phyloP scores from a whole-genome alignment of 2,888 invertebrate species.

The Drosophila quinaria region DNA sequence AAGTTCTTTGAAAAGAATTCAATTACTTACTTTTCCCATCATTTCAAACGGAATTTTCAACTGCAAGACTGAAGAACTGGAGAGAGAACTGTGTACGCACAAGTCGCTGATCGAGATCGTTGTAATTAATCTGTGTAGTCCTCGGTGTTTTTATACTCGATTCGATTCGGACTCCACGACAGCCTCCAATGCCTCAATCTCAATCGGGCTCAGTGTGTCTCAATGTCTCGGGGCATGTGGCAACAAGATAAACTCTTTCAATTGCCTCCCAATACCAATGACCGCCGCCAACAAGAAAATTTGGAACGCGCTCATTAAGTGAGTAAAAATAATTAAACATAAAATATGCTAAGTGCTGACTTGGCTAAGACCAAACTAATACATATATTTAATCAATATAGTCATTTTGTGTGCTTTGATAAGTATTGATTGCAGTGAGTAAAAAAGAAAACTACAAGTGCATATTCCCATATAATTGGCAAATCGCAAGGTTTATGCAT shows the following conservation, averaged over 20 bases:
- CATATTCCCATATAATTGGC: slow-evolving; percentile 4
- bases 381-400: background rate
- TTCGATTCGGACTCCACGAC: slow-evolving; percentile 16
- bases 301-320: slow-evolving; percentile 66
- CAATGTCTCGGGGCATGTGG: slow-evolving; percentile 36
- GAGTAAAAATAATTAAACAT: slow-evolving; percentile 61
- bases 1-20: background rate
- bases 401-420: background rate
- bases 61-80: slow-evolving; percentile 27
- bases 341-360: slow-evolving; percentile 64
- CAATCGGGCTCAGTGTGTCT: slow-evolving; percentile 19
- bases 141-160: slow-evolving; percentile 67
- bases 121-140: slow-evolving; percentile 70
- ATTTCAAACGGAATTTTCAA: slow-evolving; percentile 9
- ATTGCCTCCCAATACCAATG: slow-evolving; percentile 25
- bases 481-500: background rate
- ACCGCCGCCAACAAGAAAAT: slow-evolving; percentile 30
- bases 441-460: slow-evolving; percentile 5
- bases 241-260: slow-evolving; percentile 43
- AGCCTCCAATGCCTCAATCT: slow-evolving; percentile 44
- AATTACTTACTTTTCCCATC: slow-evolving; percentile 66
- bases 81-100: slow-evolving; percentile 68
- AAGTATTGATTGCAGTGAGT: slow-evolving; percentile 14
- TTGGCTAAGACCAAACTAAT: slow-evolving; percentile 18
- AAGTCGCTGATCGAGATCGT: slow-evolving; percentile 62